Percentiles rank a stretch among this genome's conserved stretches.
Evolutionary conservation across 2,113 vertebrate genomes (phyloP).

Genomic region (Macroglossus sobrinus): DNA sequence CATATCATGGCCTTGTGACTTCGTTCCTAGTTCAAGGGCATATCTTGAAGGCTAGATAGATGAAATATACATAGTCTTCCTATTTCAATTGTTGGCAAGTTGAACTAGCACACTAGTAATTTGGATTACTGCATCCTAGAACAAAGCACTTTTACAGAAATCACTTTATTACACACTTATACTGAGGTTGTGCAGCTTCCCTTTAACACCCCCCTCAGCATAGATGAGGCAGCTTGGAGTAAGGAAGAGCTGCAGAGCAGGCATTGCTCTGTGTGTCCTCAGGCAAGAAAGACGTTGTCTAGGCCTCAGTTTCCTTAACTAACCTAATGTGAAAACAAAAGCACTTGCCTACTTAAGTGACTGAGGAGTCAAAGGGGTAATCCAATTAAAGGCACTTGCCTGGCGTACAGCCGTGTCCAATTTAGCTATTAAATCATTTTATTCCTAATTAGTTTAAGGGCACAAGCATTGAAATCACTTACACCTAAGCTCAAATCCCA

Average conservation of each 20-base stretch:
- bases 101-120: not conserved
- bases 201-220: not conserved
- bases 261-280: not conserved
- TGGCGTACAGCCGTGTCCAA: not conserved
- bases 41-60: not conserved
- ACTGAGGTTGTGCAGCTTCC: not conserved
- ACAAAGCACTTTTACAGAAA: not conserved
- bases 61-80: not conserved
- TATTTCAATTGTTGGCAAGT: not conserved
- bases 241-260: not conserved
- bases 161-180: not conserved
- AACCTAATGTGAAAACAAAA: not conserved
- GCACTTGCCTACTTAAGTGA: not conserved
- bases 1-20: not conserved
- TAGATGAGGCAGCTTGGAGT: not conserved
- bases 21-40: conserved; percentile 32
- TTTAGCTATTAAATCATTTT: not conserved
- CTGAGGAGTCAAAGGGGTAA: not conserved
- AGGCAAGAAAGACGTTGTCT: not conserved
- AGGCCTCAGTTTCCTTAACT: conserved; percentile 37
- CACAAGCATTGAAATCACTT: not conserved
- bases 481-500: not conserved
- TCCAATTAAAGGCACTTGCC: not conserved
- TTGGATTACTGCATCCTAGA: not conserved
- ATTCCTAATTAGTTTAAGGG: not conserved